Evolutionary conservation across 2,797 vertebrate species (phyloP).

Genomic region (Helarctos malayanus): DNA sequence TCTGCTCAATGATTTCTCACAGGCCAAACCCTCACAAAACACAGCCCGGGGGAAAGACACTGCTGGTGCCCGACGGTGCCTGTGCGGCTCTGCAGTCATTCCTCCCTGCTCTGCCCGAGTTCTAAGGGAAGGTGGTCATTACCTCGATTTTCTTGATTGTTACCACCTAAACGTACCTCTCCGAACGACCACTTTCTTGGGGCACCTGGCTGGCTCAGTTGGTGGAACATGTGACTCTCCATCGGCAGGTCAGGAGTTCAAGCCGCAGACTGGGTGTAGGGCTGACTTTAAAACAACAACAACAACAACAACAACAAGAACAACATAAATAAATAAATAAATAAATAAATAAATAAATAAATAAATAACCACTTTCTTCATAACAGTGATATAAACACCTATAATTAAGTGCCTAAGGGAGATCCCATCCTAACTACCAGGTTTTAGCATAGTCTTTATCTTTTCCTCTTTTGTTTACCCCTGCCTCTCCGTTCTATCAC

Average conservation of each 20-base stretch:
- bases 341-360: background rate
- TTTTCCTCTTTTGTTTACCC: background rate
- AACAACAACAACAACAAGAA: background rate
- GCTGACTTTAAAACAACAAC: background rate
- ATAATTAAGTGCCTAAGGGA: background rate
- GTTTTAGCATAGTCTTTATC: background rate
- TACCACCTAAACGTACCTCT: background rate
- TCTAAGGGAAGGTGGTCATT: background rate
- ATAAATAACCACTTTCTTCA: background rate
- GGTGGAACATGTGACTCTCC: background rate
- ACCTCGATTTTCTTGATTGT: background rate
- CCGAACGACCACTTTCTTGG: background rate
- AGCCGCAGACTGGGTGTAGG: background rate
- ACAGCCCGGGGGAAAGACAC: background rate
- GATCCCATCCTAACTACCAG: background rate
- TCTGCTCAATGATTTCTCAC: background rate
- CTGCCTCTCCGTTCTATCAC: background rate
- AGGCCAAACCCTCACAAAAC: background rate
- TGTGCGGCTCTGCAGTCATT: background rate
- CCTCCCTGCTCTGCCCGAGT: background rate
- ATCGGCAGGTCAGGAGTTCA: background rate
- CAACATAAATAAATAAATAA: background rate
- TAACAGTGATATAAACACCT: background rate
- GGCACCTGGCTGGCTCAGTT: background rate
- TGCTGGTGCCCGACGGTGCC: background rate